Evolutionary conservation across 1,140 invertebrate genomes (phyloP).

Genomic region (Phocides pigmalion): DNA sequence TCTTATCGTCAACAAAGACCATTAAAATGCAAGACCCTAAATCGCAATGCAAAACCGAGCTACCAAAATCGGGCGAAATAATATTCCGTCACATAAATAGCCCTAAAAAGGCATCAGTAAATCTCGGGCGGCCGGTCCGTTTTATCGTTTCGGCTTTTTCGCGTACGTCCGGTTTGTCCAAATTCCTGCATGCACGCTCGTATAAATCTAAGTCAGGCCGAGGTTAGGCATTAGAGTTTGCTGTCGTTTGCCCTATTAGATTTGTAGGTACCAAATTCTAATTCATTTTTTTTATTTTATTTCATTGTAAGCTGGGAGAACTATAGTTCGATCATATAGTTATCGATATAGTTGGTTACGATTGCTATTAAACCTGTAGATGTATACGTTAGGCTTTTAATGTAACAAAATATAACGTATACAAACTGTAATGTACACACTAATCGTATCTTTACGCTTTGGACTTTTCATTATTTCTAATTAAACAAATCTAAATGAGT

Average conservation of each 20-base stretch:
- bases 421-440: too few relatives aligned
- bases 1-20: too few relatives aligned
- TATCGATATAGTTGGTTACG: too few relatives aligned
- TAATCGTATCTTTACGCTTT: too few relatives aligned
- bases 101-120: constrained; percentile 43
- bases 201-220: constrained; percentile 33
- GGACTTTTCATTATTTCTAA: too few relatives aligned
- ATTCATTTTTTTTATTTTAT: constrained; percentile 4
- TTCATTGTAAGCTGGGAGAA: too few relatives aligned
- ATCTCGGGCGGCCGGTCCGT: constrained; percentile 30
- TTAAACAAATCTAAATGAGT: too few relatives aligned
- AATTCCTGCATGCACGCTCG: constrained; percentile 41
- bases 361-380: too few relatives aligned
- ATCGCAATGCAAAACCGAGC: constrained; percentile 2
- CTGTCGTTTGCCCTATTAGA: constrained; percentile 36
- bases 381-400: too few relatives aligned
- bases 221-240: constrained; percentile 38
- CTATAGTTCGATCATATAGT: too few relatives aligned
- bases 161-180: constrained; percentile 37
- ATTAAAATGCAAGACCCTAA: constrained; percentile 6
- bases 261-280: constrained; percentile 20
- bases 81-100: constrained; percentile 45
- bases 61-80: constrained; percentile 40
- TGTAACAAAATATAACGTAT: too few relatives aligned
- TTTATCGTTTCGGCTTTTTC: constrained; percentile 45